Evolutionary conservation across 1,140 invertebrate genomes (phyloP).

Genomic region (Pemphigus obesinymphae): DNA sequence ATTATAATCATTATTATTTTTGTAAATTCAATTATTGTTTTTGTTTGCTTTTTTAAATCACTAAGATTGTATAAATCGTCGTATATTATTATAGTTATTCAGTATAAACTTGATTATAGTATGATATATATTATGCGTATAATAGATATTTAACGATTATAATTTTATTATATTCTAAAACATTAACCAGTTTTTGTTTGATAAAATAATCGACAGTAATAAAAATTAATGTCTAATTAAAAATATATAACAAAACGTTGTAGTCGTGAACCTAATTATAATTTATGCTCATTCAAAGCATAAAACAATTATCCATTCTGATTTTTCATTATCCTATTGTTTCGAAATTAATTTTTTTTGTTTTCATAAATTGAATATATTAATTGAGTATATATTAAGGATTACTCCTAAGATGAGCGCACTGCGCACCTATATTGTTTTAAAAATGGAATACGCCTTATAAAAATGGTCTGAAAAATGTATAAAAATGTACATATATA

Average conservation of each 20-base stretch:
- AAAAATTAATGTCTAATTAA: background rate
- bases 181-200: background rate
- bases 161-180: slow-evolving; percentile 10
- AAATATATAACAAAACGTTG: background rate
- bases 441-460: no score
- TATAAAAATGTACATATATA: no score
- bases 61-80: background rate
- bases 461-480: no score
- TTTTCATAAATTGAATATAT: no score
- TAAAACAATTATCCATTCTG: background rate
- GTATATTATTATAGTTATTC: background rate
- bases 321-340: background rate
- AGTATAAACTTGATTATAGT: background rate
- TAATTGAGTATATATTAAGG: no score
- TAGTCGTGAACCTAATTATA: background rate
- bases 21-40: slow-evolving; percentile 1
- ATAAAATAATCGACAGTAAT: background rate
- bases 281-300: background rate
- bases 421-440: no score
- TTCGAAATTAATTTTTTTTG: background rate
- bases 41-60: background rate
- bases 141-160: background rate
- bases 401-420: no score
- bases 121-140: background rate
- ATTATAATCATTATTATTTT: background rate